Evolutionary conservation across 2,113 vertebrate species (phyloP).

Genomic region (Tragelaphus scriptus): DNA sequence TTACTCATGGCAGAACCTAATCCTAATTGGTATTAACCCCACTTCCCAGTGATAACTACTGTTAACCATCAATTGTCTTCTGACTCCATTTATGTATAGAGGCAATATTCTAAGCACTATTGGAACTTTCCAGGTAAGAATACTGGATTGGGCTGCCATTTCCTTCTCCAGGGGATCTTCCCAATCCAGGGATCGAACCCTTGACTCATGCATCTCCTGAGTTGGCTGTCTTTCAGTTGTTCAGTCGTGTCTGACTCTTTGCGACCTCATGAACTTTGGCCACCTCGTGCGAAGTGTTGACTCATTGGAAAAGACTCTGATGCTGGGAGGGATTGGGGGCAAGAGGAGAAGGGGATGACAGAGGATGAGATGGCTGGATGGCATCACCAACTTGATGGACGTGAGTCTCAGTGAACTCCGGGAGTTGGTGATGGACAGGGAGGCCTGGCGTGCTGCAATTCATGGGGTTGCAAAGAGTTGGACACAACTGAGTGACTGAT

Average conservation of each 20-base stretch:
- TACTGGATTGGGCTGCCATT: background rate
- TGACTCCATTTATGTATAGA: background rate
- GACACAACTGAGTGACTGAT: too few species aligned
- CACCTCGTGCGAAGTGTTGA: too few species aligned
- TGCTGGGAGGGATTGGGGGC: too few species aligned
- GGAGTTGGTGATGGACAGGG: too few species aligned
- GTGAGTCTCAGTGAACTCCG: too few species aligned
- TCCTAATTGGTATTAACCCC: background rate
- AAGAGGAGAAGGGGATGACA: too few species aligned
- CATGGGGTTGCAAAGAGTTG: too few species aligned
- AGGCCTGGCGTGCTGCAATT: too few species aligned
- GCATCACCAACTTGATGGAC: too few species aligned
- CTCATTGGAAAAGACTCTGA: too few species aligned
- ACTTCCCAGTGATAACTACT: background rate
- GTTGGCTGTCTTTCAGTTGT: background rate
- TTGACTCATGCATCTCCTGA: background rate
- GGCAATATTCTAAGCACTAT: background rate
- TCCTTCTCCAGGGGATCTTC: background rate
- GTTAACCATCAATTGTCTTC: background rate
- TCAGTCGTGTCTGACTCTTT: background rate
- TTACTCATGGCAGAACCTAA: background rate
- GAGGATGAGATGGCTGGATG: too few species aligned
- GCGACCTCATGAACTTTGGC: background rate
- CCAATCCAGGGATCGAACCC: background rate
- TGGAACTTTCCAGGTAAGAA: background rate